Base-by-base conservation (phyloP, 2,797 vertebrate genomes). In the Pempheris klunzingeri region DNA sequence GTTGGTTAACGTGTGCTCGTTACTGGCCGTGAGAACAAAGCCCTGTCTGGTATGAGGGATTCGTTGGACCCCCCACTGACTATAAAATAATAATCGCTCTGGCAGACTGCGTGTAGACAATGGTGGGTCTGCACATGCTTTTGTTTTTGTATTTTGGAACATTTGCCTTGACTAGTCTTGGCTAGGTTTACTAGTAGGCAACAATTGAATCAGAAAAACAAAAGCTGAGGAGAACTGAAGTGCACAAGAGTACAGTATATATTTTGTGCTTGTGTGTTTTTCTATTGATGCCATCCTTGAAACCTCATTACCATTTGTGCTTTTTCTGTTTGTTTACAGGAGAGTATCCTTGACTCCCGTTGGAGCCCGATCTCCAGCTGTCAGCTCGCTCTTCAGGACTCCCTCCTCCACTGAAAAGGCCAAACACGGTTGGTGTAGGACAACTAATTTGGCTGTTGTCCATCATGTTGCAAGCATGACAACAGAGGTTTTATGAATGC, bases 331-430 rank as follows among this genome's bases (percentile, higher is more conserved):
- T 89, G 59, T 89, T 88, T 88, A 49, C 83, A 99, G 98, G 94
- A 96, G 97, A 89, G 93, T 98, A 64, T 97, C 95, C 73, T 89
- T 99, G 90, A 96, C 94, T 81, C 92, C 97, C 2, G 44, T 97
- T 69, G 95, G 93, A 77, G 22, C 92, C 54, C 94, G 93, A 15
- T 81, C 86, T 1, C 82, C 93, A 30, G 55, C 74, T 1, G 50
- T 61, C 32, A 9, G 85, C 57, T 87, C 90, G 12, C 52, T 85
- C 24, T 83, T 88, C 71, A 68, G 87, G 5, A 11, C 67, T 9
- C 80, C 90, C 49, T 87, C 95, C 44, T 94, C 94, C 65, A 82
- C 91, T 11, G 95, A 96, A 85, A 93, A 96, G 88, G 91, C 88
- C 70, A 96, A 96, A 22, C 93, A 94, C 32, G 97, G 98, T 99